These are phyloP conservation scores for Nomada fucata DNA, from an alignment of 2,888 invertebrate genomes.

Conservation along the genomic window DNA sequence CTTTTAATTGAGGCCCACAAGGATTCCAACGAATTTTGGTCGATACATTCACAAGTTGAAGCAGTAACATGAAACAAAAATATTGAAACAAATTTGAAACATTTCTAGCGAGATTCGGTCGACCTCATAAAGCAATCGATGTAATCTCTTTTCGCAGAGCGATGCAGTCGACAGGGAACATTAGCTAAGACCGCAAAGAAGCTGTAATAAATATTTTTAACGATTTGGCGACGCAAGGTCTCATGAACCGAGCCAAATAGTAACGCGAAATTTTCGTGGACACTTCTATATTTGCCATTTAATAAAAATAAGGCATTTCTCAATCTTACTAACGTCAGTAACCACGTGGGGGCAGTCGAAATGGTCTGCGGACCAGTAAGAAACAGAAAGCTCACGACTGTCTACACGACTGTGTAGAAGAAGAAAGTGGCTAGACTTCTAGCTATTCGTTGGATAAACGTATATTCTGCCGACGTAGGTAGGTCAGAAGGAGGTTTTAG, in stretches of 20 bases:
- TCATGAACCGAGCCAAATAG: neutral
- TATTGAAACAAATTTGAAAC: constrained; percentile 6
- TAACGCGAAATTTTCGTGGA: neutral
- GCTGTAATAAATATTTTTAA: constrained; percentile 22
- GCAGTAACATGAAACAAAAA: neutral
- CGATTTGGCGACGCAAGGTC: constrained; percentile 24
- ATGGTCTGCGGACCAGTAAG: neutral
- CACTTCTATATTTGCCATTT: neutral
- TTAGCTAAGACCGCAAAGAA: constrained; percentile 53
- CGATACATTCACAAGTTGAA: too few relatives aligned
- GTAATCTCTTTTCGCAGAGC: constrained; percentile 69
- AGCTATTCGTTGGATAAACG: constrained; percentile 31
- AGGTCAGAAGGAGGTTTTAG: constrained; percentile 45
- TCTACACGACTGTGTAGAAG: constrained; percentile 22
- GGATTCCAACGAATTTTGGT: too few relatives aligned
- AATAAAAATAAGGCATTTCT: neutral
- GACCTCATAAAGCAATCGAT: constrained; percentile 72
- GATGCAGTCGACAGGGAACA: constrained; percentile 31
- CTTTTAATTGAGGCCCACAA: too few relatives aligned
- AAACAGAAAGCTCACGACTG: neutral
- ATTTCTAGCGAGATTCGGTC: constrained; percentile 38
- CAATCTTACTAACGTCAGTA: neutral
- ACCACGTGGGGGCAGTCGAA: neutral
- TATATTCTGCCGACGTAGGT: constrained; percentile 35
- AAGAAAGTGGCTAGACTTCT: neutral